Percentiles rank a stretch among this genome's conserved stretches.
Evolutionary conservation across 2,888 invertebrate genomes (phyloP).

Genomic region (Drosophila anomelani): DNA sequence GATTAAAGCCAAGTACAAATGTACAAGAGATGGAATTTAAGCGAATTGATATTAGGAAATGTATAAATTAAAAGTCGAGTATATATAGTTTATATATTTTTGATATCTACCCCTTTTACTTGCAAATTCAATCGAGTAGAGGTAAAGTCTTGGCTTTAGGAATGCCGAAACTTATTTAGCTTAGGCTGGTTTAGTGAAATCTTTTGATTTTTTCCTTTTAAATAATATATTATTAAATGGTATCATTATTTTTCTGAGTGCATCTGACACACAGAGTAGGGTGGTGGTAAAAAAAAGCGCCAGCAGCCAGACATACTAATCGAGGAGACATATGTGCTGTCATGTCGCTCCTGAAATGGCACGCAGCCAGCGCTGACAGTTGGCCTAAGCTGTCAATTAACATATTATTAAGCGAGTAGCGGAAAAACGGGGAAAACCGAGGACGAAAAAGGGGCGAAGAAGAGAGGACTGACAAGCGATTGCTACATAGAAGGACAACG

Average conservation of each 20-base stretch:
- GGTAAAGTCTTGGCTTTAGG: too few relatives aligned
- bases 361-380: conserved; percentile 55
- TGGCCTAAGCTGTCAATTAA: conserved; percentile 71
- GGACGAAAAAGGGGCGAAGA: neutral
- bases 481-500: conserved; percentile 11
- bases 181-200: too few relatives aligned
- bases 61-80: too few relatives aligned
- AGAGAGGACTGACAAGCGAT: conserved; percentile 33
- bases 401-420: conserved; percentile 64
- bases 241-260: neutral
- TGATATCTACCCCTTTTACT: too few relatives aligned
- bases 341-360: conserved; percentile 42
- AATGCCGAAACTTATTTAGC: too few relatives aligned
- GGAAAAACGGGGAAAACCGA: conserved; percentile 4
- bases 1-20: neutral
- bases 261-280: neutral
- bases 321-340: conserved; percentile 47
- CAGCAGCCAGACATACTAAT: conserved; percentile 33
- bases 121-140: too few relatives aligned
- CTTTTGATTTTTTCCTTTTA: neutral
- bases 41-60: too few relatives aligned
- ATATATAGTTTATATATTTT: too few relatives aligned
- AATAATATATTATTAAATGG: neutral
- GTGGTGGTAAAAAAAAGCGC: neutral
- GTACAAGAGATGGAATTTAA: too few relatives aligned